These are phyloP conservation scores for Sinodicranocentrus sp. DNA, from an alignment of 2,888 invertebrate species.

Conservation along the genomic window DNA sequence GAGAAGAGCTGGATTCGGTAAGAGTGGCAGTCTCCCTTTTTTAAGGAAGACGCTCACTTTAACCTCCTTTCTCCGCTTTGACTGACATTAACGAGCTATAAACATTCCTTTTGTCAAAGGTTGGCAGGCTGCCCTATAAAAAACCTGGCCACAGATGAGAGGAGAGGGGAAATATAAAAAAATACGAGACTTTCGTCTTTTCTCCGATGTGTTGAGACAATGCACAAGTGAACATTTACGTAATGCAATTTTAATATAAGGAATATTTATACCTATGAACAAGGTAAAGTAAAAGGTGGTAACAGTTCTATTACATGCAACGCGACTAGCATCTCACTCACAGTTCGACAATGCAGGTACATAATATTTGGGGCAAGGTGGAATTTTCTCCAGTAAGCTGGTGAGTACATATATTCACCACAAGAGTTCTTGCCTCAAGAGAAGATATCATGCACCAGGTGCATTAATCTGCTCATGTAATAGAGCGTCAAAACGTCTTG, in stretches of 20 bases:
- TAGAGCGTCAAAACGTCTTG: slow-evolving; percentile 2
- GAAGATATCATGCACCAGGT: slow-evolving; percentile 25
- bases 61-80: background rate
- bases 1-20: background rate
- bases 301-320: background rate
- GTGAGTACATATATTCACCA: too few species aligned
- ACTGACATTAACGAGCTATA: slow-evolving; percentile 27
- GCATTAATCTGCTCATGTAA: slow-evolving; percentile 20
- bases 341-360: too few species aligned
- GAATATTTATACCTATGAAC: background rate
- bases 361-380: too few species aligned
- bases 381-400: too few species aligned
- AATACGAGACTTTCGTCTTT: background rate
- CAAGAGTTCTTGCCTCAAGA: too few species aligned
- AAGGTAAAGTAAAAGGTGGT: background rate
- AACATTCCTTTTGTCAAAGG: slow-evolving; percentile 20
- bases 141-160: slow-evolving; percentile 1
- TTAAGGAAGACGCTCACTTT: slow-evolving; percentile 10
- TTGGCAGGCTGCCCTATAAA: slow-evolving; percentile 20
- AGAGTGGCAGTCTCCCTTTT: background rate
- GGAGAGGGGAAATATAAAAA: background rate
- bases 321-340: too few species aligned
- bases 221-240: background rate
- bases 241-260: background rate
- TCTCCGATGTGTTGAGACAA: background rate